Percentiles rank a stretch among this genome's conserved stretches.
Conservation (phyloP, 2,888 invertebrate genomes). For the Gandaritis pyraliata region DNA sequence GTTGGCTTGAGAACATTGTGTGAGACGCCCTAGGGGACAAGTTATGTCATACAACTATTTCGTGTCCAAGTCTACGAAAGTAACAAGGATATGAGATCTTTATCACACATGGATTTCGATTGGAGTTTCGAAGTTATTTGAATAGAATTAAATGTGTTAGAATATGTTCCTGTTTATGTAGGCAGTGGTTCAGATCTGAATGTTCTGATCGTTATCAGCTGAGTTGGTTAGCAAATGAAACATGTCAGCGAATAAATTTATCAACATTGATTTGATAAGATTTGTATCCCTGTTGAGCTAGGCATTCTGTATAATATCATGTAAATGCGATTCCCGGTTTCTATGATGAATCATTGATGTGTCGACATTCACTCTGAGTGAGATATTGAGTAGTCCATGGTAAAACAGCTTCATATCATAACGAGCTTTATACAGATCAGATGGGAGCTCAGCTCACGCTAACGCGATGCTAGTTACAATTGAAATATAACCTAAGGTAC, state of each 20-base stretch:
- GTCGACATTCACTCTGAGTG: constrained; percentile 43
- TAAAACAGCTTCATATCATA: constrained; percentile 17
- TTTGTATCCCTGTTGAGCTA: constrained; percentile 52
- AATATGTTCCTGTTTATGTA: constrained; percentile 22
- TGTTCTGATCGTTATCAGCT: constrained; percentile 55
- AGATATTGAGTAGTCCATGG: constrained; percentile 27
- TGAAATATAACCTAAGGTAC: constrained; percentile 26
- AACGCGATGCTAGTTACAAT: constrained; percentile 28
- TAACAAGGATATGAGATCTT: constrained; percentile 80
- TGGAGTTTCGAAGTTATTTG: constrained; percentile 58
- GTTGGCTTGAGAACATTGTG: constrained; percentile 60
- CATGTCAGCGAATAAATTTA: constrained; percentile 62
- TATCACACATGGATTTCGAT: constrained; percentile 68
- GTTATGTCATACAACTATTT: constrained; percentile 75
- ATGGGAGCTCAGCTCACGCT: constrained; percentile 10
- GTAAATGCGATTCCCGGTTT: constrained; percentile 50
- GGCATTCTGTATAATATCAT: constrained; percentile 49
- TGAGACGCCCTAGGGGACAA: constrained; percentile 74
- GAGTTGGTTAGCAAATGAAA: constrained; percentile 57
- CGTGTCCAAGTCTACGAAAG: constrained; percentile 72
- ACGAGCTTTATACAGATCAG: constrained; percentile 17
- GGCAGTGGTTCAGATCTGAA: constrained; percentile 32
- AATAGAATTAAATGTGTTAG: constrained; percentile 43
- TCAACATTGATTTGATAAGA: constrained; percentile 57
- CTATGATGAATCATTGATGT: constrained; percentile 55